These are phyloP conservation scores for Ciconia stormi DNA, from an alignment of 2,113 vertebrate species.

Conservation along the genomic window DNA sequence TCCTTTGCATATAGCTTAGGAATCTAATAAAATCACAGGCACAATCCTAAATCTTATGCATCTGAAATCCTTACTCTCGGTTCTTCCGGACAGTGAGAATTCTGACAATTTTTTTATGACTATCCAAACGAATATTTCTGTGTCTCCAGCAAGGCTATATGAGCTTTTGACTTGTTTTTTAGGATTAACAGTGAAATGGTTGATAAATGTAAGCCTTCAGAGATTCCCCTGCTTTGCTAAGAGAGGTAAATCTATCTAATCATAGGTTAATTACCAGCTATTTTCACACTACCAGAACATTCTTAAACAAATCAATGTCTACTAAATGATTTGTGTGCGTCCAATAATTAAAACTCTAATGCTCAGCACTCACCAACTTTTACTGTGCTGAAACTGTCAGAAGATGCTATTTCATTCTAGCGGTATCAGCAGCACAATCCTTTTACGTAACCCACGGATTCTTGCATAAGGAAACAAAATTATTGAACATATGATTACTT, in stretches of 20 bases:
- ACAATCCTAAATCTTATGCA: not conserved
- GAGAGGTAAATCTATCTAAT: constrained; percentile 32
- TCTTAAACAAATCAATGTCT: constrained; percentile 51
- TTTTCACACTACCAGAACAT: constrained; percentile 46
- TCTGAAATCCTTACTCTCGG: not conserved
- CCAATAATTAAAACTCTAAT: constrained; percentile 51
- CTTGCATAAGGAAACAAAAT: not conserved
- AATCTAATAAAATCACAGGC: not conserved
- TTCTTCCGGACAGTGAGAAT: not conserved
- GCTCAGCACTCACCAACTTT: not conserved
- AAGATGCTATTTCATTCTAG: not conserved
- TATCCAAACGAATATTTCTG: not conserved
- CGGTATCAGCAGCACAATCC: not conserved
- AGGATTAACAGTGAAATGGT: not conserved
- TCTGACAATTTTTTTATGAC: not conserved
- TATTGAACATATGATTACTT: not conserved
- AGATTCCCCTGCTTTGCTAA: not conserved
- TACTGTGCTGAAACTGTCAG: not conserved
- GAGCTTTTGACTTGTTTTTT: not conserved
- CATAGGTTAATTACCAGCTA: constrained; percentile 48
- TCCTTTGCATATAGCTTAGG: not conserved
- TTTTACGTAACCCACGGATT: not conserved
- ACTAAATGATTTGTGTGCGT: constrained; percentile 47
- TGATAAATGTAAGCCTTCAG: constrained; percentile 3
- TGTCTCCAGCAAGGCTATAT: not conserved